Evolutionary conservation across 2,888 invertebrate genomes (phyloP).

Genomic region (Microplitis deprimator): DNA sequence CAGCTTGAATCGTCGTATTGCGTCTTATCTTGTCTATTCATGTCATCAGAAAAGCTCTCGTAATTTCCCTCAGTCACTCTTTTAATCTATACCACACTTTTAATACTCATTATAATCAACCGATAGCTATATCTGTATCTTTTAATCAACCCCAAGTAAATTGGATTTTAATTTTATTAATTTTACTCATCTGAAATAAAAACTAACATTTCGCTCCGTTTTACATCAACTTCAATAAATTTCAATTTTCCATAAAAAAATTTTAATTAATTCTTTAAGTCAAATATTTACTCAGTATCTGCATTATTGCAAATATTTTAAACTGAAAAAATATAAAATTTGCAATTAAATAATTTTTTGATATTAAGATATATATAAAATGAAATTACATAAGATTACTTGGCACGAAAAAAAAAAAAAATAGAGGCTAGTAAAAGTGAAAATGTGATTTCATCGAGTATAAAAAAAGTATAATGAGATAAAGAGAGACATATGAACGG

Average conservation of each 20-base stretch:
- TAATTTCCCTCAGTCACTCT: neutral
- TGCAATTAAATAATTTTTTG: no score
- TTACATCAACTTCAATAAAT: neutral
- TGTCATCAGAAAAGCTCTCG: conserved; percentile 18
- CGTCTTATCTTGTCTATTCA: conserved; percentile 15
- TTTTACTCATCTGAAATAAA: neutral
- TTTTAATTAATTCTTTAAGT: no score
- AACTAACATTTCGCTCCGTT: neutral
- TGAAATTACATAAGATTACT: neutral
- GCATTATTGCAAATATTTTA: no score
- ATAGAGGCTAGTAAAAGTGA: conserved; percentile 31
- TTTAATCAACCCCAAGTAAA: neutral
- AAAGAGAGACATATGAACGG: conserved; percentile 12
- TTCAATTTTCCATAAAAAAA: no score
- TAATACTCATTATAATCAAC: neutral
- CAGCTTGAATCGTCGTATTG: conserved; percentile 18
- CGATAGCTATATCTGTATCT: neutral
- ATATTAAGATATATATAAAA: no score
- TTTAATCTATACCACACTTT: neutral
- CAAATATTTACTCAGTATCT: no score
- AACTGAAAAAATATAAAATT: no score
- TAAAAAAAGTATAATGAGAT: conserved; percentile 3
- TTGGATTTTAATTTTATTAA: neutral
- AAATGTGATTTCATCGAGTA: conserved; percentile 12
- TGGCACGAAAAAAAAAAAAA: conserved; percentile 7